These are phyloP conservation scores for Hirudinaria manillensis DNA, from an alignment of 2,888 invertebrate genomes.

Conservation along the genomic window DNA sequence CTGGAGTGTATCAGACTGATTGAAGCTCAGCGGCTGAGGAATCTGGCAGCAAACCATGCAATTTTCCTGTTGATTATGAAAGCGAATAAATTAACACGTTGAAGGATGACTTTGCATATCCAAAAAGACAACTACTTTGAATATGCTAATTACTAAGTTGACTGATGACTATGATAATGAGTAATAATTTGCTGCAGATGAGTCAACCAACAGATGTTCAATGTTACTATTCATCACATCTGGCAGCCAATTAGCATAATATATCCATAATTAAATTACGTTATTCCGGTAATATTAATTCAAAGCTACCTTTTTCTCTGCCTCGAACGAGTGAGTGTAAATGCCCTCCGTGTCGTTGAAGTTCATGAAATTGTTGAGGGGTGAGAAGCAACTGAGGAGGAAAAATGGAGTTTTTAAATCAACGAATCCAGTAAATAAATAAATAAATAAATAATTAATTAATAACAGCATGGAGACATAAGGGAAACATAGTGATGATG, in stretches of 20 bases:
- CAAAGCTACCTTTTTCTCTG: conserved; percentile 67
- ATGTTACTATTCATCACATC: too few species aligned
- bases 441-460: conserved; percentile 10
- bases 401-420: background rate
- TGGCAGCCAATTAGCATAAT: too few species aligned
- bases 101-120: too few species aligned
- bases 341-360: conserved; percentile 92
- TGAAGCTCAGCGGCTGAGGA: conserved; percentile 50
- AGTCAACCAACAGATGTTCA: too few species aligned
- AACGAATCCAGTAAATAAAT: background rate
- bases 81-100: background rate
- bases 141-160: too few species aligned
- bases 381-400: conserved; percentile 62
- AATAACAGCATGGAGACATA: too few species aligned
- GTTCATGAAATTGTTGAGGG: conserved; percentile 88
- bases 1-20: conserved; percentile 64
- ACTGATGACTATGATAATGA: too few species aligned
- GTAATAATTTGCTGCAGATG: too few species aligned
- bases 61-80: conserved; percentile 56
- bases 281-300: too few species aligned
- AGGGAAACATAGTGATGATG: too few species aligned
- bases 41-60: conserved; percentile 72
- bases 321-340: conserved; percentile 88
- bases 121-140: too few species aligned
- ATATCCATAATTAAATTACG: too few species aligned